Evolutionary conservation across 2,797 vertebrate species (phyloP).

Genomic region (Natrix natrix): DNA sequence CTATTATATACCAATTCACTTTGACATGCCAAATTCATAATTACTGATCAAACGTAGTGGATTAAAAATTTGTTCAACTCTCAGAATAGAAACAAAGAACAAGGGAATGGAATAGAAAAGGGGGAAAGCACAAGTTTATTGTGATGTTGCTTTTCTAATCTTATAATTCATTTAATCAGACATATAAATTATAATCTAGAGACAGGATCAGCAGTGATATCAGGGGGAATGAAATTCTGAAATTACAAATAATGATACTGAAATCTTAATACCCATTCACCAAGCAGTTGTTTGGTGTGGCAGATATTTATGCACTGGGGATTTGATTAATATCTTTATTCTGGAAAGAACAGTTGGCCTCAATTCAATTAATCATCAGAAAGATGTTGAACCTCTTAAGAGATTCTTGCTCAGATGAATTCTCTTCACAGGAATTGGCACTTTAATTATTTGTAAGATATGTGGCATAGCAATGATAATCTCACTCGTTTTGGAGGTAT

Average conservation of each 20-base stretch:
- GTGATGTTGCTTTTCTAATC: not conserved
- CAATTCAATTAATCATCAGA: not conserved
- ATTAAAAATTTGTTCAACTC: not conserved
- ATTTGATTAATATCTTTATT: not conserved
- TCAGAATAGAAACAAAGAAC: not conserved
- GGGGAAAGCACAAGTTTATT: not conserved
- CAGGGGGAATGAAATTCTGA: not conserved
- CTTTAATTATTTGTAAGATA: not conserved
- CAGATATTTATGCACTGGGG: not conserved
- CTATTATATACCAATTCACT: not conserved
- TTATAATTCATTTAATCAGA: not conserved
- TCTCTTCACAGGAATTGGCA: not conserved
- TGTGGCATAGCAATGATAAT: not conserved
- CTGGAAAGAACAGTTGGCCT: not conserved
- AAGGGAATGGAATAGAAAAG: not conserved
- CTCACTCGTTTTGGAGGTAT: not conserved
- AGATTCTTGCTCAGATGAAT: not conserved
- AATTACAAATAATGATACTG: not conserved
- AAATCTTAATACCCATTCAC: not conserved
- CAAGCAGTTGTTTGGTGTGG: not conserved
- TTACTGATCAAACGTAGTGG: not conserved
- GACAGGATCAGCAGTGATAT: not conserved
- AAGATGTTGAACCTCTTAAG: not conserved
- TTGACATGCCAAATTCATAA: not conserved
- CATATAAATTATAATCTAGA: not conserved